Conservation (phyloP, 2,888 invertebrate genomes). For the Leptinotarsa haldemani region DNA sequence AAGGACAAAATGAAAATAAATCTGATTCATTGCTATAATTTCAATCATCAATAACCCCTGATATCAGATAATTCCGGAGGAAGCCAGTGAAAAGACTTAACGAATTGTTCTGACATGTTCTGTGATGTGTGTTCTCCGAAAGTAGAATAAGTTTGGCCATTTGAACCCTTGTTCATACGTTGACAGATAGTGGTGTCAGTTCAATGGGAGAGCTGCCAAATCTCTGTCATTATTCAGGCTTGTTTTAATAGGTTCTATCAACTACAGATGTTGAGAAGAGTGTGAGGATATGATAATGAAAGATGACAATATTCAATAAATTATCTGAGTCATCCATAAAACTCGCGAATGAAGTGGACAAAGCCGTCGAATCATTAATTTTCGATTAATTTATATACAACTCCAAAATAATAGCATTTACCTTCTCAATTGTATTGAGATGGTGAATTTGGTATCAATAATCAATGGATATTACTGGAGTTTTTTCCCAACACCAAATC, state of each 20-base stretch:
- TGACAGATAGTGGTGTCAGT: conserved; percentile 35
- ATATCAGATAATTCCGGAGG: conserved; percentile 17
- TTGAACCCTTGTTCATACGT: conserved; percentile 23
- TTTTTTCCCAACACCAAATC: no score
- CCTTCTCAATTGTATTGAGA: no score
- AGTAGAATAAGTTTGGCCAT: conserved; percentile 1
- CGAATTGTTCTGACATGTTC: conserved; percentile 23
- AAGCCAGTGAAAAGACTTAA: conserved; percentile 18
- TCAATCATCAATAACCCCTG: conserved; percentile 16
- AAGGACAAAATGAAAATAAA: conserved; percentile 6
- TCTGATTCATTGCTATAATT: conserved; percentile 19
- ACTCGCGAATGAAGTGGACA: no score
- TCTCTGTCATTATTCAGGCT: not conserved
- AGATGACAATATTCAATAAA: not conserved
- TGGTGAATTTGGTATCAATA: no score
- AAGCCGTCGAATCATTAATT: no score
- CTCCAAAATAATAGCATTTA: no score
- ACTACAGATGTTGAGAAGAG: conserved; percentile 6
- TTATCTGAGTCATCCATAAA: not conserved
- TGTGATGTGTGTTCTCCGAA: conserved; percentile 11
- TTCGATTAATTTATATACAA: no score
- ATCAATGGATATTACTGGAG: no score
- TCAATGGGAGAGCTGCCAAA: conserved; percentile 2
- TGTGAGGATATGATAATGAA: not conserved
- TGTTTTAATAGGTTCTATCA: conserved; percentile 12